Conservation (phyloP, 2,888 invertebrate species). For the Esperia sulphurella region DNA sequence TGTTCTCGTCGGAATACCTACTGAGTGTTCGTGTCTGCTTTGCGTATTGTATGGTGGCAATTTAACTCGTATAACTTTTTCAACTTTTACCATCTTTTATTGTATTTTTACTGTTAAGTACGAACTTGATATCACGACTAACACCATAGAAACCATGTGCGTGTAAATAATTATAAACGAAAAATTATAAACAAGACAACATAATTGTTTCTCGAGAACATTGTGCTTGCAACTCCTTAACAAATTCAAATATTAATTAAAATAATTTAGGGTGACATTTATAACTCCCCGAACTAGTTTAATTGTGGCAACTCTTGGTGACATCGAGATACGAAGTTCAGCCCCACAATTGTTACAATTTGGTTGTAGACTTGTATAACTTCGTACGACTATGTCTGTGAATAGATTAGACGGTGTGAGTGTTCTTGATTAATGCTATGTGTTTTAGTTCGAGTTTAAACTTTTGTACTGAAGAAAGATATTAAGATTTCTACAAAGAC, state of each 20-base stretch:
- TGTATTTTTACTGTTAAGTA: too few species aligned
- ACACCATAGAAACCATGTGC: too few species aligned
- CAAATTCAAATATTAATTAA: conserved; percentile 13
- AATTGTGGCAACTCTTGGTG: conserved; percentile 47
- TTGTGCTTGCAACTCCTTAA: conserved; percentile 1
- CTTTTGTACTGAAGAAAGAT: too few species aligned
- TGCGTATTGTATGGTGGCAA: too few species aligned
- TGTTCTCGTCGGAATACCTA: too few species aligned
- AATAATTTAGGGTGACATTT: conserved; percentile 6
- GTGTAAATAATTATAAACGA: not conserved
- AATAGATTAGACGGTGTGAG: conserved; percentile 42
- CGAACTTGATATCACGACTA: too few species aligned
- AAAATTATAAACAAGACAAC: not conserved
- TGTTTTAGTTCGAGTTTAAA: too few species aligned
- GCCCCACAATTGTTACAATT: conserved; percentile 55
- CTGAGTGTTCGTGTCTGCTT: too few species aligned
- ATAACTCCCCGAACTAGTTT: conserved; percentile 33
- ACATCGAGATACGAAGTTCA: conserved; percentile 55
- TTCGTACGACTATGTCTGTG: conserved; percentile 38
- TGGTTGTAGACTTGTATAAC: conserved; percentile 39
- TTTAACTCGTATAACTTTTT: too few species aligned
- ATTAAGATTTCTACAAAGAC: too few species aligned
- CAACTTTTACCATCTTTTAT: too few species aligned
- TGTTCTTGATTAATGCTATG: conserved; percentile 29
- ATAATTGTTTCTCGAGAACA: not conserved